Conservation (phyloP, 2,797 vertebrate species). For the Hippopotamyrus pictus region DNA sequence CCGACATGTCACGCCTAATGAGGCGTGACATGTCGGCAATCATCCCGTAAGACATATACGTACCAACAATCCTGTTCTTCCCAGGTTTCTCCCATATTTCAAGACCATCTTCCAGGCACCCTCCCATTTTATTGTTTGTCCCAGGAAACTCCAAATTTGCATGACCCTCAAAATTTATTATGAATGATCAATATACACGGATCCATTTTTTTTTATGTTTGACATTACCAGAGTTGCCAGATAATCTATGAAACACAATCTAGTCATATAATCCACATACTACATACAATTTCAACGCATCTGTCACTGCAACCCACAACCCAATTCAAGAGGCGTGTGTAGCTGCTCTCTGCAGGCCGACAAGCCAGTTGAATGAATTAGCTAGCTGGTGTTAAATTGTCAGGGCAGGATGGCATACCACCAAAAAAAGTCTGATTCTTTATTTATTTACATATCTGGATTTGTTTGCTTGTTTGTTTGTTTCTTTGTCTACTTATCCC, state of each 20-base stretch:
- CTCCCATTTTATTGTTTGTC: neutral
- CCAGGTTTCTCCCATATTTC: neutral
- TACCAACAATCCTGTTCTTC: neutral
- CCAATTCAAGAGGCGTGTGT: neutral
- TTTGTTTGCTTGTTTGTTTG: too few relatives aligned
- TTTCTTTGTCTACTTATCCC: neutral
- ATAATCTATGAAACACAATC: neutral
- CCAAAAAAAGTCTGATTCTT: neutral
- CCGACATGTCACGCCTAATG: neutral
- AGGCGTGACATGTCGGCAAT: too few relatives aligned
- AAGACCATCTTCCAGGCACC: neutral
- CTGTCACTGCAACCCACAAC: neutral
- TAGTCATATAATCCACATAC: neutral
- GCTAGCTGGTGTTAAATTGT: neutral
- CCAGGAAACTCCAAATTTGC: neutral
- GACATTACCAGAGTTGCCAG: neutral
- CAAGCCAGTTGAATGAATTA: neutral
- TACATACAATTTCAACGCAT: neutral
- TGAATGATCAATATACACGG: neutral
- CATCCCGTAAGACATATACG: neutral
- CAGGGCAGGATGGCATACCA: neutral
- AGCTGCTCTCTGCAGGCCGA: neutral
- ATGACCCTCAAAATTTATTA: neutral
- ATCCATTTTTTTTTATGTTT: neutral
- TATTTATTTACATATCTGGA: neutral